Evolutionary conservation across 2,888 invertebrate species (phyloP).

Genomic region (Nymphalis c-album): DNA sequence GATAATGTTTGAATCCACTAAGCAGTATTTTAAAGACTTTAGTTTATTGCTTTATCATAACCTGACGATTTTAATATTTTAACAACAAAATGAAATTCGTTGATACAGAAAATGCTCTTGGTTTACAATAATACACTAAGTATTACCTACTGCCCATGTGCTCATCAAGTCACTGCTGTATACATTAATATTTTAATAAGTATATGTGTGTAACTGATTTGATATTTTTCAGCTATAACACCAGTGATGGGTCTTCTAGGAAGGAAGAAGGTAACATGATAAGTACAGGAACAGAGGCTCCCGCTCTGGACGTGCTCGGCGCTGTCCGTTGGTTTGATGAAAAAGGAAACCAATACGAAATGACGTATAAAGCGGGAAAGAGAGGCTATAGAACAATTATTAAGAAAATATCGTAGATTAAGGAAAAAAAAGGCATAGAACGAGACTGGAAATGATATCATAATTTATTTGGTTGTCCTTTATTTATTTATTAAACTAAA

Average conservation of each 20-base stretch:
- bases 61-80: too few relatives aligned
- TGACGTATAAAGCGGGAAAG: slow-evolving; percentile 77
- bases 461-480: slow-evolving; percentile 41
- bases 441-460: slow-evolving; percentile 49
- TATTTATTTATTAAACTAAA: slow-evolving; percentile 45
- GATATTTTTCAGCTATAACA: slow-evolving; percentile 67
- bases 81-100: too few relatives aligned
- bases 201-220: neutral
- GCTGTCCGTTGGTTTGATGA: slow-evolving; percentile 74
- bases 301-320: slow-evolving; percentile 67
- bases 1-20: too few relatives aligned
- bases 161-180: too few relatives aligned
- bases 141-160: too few relatives aligned
- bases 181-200: neutral
- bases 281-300: slow-evolving; percentile 64
- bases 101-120: too few relatives aligned
- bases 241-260: slow-evolving; percentile 79
- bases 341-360: slow-evolving; percentile 74
- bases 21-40: too few relatives aligned
- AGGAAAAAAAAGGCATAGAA: slow-evolving; percentile 15
- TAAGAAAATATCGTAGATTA: slow-evolving; percentile 59
- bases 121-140: too few relatives aligned
- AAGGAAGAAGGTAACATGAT: slow-evolving; percentile 70
- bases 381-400: slow-evolving; percentile 75
- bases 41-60: too few relatives aligned